A percentile compares a stretch with the other conserved stretches of the same genome.
These are phyloP conservation scores for Columbina picui DNA, from an alignment of 2,113 vertebrate genomes.

Conservation along the genomic window DNA sequence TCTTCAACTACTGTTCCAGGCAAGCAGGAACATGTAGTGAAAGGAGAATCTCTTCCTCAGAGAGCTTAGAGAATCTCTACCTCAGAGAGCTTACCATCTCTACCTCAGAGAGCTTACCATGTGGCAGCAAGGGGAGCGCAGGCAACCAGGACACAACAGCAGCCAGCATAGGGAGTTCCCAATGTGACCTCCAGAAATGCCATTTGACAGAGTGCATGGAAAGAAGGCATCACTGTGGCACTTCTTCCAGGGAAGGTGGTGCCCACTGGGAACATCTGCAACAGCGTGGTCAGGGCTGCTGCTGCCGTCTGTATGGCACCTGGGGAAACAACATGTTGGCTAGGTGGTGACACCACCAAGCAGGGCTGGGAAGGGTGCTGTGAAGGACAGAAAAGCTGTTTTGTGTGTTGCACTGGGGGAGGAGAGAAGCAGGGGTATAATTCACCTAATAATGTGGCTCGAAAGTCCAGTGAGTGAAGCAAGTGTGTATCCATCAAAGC, in stretches of 20 bases:
- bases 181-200: background rate
- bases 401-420: background rate
- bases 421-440: background rate
- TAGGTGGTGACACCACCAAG: accelerated
- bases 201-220: too few species aligned
- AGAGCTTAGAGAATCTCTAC: background rate
- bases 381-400: background rate
- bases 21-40: background rate
- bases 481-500: background rate
- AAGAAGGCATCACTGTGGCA: background rate
- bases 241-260: background rate
- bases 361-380: background rate
- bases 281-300: background rate
- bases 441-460: accelerated
- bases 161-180: background rate
- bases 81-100: too few species aligned
- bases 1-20: background rate
- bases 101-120: too few species aligned
- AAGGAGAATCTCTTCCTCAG: background rate
- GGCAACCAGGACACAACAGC: accelerated
- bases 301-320: background rate
- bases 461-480: background rate
- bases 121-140: accelerated
- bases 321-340: accelerated
- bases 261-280: background rate